Evolutionary conservation across 1,140 invertebrate species (phyloP).

Genomic region (Maconellicoccus hirsutus): DNA sequence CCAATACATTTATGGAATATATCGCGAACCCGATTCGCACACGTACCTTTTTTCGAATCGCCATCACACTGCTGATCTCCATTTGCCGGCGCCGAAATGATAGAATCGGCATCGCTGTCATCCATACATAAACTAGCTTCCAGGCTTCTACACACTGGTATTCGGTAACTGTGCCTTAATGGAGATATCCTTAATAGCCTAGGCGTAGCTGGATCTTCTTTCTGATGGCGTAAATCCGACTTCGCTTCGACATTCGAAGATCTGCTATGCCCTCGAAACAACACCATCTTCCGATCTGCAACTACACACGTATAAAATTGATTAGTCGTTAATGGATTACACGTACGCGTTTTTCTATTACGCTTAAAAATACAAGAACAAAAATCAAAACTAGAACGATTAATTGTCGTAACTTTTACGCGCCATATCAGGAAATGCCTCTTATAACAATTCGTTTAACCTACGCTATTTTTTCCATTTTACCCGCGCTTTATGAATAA

Average conservation of each 20-base stretch:
- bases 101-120: conserved; percentile 11
- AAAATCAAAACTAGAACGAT: neutral
- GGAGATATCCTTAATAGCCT: conserved; percentile 10
- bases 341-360: neutral
- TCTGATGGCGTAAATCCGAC: neutral
- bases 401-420: neutral
- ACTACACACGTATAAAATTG: neutral
- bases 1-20: too few species aligned
- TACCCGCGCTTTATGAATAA: conserved; percentile 2
- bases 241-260: conserved; percentile 1
- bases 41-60: conserved; percentile 10
- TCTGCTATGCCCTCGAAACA: neutral
- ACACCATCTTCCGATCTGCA: neutral
- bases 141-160: neutral
- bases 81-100: neutral
- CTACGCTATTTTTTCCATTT: neutral
- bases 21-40: neutral
- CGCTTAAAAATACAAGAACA: neutral
- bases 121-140: neutral
- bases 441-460: neutral
- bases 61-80: neutral
- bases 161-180: conserved; percentile 10
- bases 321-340: neutral
- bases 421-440: neutral
- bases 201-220: conserved; percentile 8